These are phyloP conservation scores for Caenorhabditis briggsae DNA, from an alignment of 1,140 invertebrate species.

Conservation along the genomic window DNA sequence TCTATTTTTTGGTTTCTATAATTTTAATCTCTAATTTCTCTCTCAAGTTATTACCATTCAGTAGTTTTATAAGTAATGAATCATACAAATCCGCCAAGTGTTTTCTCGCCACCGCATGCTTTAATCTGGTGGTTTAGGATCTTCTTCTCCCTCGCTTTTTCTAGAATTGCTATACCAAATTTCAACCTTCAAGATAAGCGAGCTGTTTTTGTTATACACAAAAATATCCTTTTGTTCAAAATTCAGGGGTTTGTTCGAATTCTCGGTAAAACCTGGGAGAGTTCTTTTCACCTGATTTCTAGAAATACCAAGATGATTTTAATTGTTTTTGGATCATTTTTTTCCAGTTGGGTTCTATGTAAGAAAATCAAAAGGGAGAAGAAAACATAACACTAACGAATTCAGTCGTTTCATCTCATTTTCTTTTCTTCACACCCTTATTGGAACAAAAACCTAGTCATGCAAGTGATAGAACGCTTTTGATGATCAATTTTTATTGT, in stretches of 20 bases:
- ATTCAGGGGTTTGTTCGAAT: too few relatives aligned
- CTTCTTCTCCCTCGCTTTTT: background rate
- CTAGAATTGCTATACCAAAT: background rate
- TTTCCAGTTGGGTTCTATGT: background rate
- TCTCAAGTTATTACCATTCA: background rate
- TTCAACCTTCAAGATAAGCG: background rate
- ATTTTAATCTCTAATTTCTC: background rate
- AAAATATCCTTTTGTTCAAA: too few relatives aligned
- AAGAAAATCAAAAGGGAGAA: background rate
- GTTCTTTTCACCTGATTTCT: too few relatives aligned
- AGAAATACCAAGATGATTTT: too few relatives aligned
- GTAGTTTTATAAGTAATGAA: background rate
- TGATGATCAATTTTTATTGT: too few relatives aligned
- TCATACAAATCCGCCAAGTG: conserved; percentile 3
- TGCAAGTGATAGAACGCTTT: background rate
- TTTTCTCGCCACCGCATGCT: background rate
- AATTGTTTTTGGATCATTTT: too few relatives aligned
- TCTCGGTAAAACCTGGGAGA: too few relatives aligned
- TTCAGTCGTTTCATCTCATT: background rate
- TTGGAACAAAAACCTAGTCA: background rate
- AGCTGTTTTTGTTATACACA: background rate
- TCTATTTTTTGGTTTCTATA: background rate
- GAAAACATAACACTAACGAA: background rate
- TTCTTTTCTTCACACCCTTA: background rate
- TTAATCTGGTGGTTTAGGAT: background rate